Evolutionary conservation across 2,797 vertebrate species (phyloP).

Genomic region (Oreochromis grahami): DNA sequence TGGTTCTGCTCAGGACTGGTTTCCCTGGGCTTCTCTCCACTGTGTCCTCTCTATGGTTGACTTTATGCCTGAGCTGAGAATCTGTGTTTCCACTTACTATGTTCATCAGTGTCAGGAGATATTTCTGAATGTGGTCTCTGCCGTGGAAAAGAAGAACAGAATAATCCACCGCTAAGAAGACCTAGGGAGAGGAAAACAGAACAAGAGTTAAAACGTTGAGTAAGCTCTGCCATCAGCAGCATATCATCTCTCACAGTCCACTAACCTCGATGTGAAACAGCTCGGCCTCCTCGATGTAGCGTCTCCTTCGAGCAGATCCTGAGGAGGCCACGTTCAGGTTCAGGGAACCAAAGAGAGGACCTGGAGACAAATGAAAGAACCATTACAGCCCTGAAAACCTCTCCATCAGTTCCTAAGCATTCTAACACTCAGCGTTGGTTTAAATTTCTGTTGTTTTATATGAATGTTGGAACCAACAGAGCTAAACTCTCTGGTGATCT

Average conservation of each 20-base stretch:
- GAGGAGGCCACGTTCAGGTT: background rate
- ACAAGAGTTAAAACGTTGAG: accelerated
- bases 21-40: background rate
- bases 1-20: background rate
- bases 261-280: conserved; percentile 55
- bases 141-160: conserved; percentile 93
- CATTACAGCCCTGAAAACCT: accelerated
- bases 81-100: conserved; percentile 91
- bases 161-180: conserved; percentile 91
- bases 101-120: conserved; percentile 95
- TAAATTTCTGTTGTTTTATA: background rate
- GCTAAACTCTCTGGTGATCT: background rate
- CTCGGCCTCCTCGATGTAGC: conserved; percentile 51
- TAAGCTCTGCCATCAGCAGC: background rate
- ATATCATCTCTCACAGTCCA: accelerated
- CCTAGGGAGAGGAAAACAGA: conserved; percentile 54
- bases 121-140: conserved; percentile 91
- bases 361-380: background rate
- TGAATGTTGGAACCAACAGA: background rate
- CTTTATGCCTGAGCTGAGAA: background rate
- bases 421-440: background rate
- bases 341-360: conserved; percentile 42
- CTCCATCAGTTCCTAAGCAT: background rate
- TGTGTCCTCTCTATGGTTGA: background rate
- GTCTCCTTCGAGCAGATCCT: background rate